These are phyloP conservation scores for Ormia ochracea DNA, from an alignment of 2,888 invertebrate species.

Conservation along the genomic window DNA sequence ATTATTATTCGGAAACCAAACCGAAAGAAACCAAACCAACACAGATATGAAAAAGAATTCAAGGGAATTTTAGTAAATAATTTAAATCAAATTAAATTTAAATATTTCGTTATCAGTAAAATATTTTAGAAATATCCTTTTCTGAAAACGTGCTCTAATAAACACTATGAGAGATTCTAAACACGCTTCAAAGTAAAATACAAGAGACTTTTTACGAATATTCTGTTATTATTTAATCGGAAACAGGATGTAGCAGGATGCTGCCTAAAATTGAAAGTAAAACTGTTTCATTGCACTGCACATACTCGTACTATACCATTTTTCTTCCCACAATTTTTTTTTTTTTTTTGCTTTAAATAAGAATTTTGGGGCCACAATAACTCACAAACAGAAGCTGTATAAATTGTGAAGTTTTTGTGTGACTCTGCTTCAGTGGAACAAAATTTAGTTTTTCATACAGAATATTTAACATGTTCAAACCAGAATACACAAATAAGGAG, in stretches of 20 bases:
- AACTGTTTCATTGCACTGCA: not conserved
- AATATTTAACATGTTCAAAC: slow-evolving; percentile 12
- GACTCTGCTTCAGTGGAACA: not conserved
- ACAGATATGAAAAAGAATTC: too few species aligned
- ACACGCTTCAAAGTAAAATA: not conserved
- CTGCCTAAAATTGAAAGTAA: not conserved
- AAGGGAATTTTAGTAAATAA: too few species aligned
- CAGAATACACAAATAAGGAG: slow-evolving; percentile 2
- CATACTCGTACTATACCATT: not conserved
- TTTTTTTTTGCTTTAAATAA: not conserved
- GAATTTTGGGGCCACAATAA: not conserved
- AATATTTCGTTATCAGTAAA: not conserved
- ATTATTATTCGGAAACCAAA: too few species aligned
- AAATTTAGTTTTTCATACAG: slow-evolving; percentile 9
- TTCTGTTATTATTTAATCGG: not conserved
- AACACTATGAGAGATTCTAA: not conserved
- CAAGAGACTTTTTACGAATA: not conserved
- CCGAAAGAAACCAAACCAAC: too few species aligned
- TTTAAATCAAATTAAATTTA: too few species aligned
- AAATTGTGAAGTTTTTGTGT: not conserved
- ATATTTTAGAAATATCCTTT: not conserved
- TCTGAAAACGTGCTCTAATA: not conserved
- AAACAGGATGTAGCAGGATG: not conserved
- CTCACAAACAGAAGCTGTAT: not conserved
- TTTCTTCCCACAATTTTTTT: not conserved